These are phyloP conservation scores for Agrypnus murinus DNA, from an alignment of 2,888 invertebrate species.

Conservation along the genomic window DNA sequence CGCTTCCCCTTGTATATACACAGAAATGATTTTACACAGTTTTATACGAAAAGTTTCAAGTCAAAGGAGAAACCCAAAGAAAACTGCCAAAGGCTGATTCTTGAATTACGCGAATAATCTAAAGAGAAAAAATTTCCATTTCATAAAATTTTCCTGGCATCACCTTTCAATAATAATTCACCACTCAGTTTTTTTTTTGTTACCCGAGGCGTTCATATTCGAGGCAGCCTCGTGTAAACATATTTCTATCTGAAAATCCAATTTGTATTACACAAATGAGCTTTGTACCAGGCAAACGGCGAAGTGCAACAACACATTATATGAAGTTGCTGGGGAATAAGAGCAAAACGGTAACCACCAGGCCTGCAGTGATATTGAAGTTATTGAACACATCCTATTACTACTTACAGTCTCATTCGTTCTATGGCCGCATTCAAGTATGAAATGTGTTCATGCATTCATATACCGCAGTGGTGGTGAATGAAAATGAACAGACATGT, in stretches of 20 bases:
- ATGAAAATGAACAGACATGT: conserved; percentile 35
- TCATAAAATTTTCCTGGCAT: conserved; percentile 6
- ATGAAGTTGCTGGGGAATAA: conserved; percentile 16
- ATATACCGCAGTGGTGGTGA: conserved; percentile 31
- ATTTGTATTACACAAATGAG: conserved; percentile 34
- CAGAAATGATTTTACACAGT: no score
- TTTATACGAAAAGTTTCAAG: neutral
- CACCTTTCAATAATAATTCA: conserved; percentile 24
- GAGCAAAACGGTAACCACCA: conserved; percentile 26
- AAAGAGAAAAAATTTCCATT: neutral
- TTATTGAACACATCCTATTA: conserved; percentile 45
- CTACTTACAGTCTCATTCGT: conserved; percentile 32
- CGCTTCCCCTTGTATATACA: no score
- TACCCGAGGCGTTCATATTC: conserved; percentile 3
- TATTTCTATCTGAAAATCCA: conserved; percentile 24
- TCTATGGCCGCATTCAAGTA: conserved; percentile 32
- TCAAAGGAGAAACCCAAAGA: neutral
- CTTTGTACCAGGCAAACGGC: neutral
- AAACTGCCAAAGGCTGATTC: neutral
- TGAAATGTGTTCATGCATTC: conserved; percentile 38
- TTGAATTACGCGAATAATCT: no score
- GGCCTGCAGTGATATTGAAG: conserved; percentile 37
- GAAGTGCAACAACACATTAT: conserved; percentile 19
- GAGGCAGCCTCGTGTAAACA: neutral
- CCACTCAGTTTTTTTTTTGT: neutral